Evolutionary conservation across 2,113 vertebrate species (phyloP), one percentile per base, ranked within the genome.

Genomic region (Chionodraco myersi): DNA sequence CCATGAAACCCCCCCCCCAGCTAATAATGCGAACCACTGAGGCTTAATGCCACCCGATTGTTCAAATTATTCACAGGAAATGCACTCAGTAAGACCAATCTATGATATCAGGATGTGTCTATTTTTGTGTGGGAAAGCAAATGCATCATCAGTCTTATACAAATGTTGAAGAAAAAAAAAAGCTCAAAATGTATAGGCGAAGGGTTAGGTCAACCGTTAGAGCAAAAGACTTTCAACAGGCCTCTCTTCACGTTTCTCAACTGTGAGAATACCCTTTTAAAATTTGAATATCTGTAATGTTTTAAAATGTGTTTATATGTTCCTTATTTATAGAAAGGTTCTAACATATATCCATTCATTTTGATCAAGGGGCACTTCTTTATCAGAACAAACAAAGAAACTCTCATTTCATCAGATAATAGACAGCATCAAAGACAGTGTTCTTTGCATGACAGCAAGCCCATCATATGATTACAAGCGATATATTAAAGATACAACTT

Each of bases 21-120:
- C 21, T 21, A 21, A 21, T 63, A 9, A 36, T 14, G 49, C 65
- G 8, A 30, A 45, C 11, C 66, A 48, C 52, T 71, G 56, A 75
- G 52, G 54, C 68, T 73, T 47, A 54, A 13, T 54, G 69, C 57
- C 54, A 0, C 80, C 85, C 72, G 77, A 77, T 26, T 1, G 21
- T 56, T 67, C 26, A 1, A n/a, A 83, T 83, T 64, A 88, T 79
- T 84, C 47, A 81, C 82, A 81, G 68, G 77, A 89, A 84, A 87
- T 77, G 69, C 80, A 75, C 79, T 4, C 66, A n/a, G 36, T 51
- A 15, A 58, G 54, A 75, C 34, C 30, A 30, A 30, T 30, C 30
- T 74, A 53, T 23, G 62, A 69, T 80, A 73, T 34, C 78, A 85
- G 41, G 23, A 8, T 3, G 13, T 21, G 56, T 63, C 57, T 57